Conservation (phyloP, 2,113 vertebrate species). For the Rostratula benghalensis region DNA sequence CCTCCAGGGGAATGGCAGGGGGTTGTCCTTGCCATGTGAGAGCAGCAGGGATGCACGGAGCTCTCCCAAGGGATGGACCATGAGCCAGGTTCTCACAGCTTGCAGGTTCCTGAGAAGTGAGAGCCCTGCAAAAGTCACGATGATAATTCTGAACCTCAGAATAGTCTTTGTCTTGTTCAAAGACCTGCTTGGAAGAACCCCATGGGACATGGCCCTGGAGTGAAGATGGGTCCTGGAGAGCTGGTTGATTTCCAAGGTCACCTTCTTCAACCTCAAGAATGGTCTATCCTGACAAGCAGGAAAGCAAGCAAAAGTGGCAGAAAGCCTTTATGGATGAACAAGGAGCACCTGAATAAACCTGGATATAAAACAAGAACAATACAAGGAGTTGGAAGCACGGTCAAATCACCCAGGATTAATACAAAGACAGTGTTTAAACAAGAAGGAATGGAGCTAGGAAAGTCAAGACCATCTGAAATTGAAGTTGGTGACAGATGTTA, state of each 20-base stretch:
- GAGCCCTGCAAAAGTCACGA: not conserved
- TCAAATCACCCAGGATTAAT: not conserved
- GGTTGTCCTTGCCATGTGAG: fast-evolving
- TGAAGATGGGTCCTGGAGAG: not conserved
- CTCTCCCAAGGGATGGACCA: not conserved
- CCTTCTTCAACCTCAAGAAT: not conserved
- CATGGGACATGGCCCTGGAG: fast-evolving
- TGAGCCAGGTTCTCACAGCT: not conserved
- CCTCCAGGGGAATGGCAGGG: not conserved
- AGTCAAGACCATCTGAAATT: not conserved
- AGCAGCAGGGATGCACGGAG: not conserved
- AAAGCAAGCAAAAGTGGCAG: not conserved
- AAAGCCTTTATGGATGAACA: not conserved
- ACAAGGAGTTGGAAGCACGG: not conserved
- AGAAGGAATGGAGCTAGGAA: not conserved
- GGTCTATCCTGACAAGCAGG: not conserved
- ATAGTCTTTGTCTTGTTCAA: not conserved
- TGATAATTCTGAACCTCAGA: not conserved
- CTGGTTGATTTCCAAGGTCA: not conserved
- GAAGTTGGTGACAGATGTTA: not conserved
- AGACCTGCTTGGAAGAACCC: not conserved
- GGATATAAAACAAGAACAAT: not conserved
- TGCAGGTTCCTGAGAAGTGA: not conserved
- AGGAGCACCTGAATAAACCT: not conserved
- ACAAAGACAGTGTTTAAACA: not conserved